Evolutionary conservation across 2,888 invertebrate species (phyloP).

Genomic region (Epiblema foenella): DNA sequence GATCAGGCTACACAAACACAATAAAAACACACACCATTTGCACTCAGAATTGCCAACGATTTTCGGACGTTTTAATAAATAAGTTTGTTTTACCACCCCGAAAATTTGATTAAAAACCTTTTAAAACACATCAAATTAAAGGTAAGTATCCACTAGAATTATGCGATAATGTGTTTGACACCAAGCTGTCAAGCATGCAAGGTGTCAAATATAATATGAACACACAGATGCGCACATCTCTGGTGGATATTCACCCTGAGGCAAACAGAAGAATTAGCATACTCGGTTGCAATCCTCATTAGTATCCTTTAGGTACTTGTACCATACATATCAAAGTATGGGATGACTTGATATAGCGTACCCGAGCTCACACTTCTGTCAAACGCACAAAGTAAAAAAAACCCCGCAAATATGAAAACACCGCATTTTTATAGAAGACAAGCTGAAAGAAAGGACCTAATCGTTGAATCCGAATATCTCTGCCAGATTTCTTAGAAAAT

Average conservation of each 20-base stretch:
- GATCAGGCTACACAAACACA: background rate
- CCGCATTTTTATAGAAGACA: background rate
- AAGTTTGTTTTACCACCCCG: background rate
- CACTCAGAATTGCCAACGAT: background rate
- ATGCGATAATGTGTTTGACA: no score
- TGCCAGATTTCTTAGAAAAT: background rate
- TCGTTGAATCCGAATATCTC: background rate
- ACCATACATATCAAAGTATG: no score
- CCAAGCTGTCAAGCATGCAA: no score
- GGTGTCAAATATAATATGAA: no score
- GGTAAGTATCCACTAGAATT: no score
- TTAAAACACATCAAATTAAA: background rate
- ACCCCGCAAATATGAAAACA: background rate
- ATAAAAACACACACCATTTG: background rate
- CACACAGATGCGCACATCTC: no score
- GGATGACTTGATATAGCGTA: no score
- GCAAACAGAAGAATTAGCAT: background rate
- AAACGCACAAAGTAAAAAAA: background rate
- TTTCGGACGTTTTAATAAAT: background rate
- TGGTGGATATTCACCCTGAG: background rate
- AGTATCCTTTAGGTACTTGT: no score
- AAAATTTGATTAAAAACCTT: background rate
- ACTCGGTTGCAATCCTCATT: background rate
- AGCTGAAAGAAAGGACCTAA: background rate
- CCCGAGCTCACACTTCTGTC: no score